Evolutionary conservation across 2,113 vertebrate genomes (phyloP).

Genomic region (Gymnorhina tibicen): DNA sequence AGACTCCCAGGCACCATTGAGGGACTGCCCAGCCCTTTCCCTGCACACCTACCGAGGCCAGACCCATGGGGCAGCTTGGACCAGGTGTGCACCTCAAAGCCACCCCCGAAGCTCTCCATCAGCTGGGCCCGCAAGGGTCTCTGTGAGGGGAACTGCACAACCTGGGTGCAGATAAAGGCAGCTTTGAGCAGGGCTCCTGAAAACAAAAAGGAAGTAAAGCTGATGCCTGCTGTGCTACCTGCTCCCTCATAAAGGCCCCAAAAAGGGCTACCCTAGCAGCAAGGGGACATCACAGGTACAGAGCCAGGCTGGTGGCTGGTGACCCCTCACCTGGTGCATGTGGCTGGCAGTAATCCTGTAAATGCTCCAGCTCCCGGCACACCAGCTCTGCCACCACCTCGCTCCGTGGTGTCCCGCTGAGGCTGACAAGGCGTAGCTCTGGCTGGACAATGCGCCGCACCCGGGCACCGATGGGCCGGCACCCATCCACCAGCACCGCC

Average conservation of each 20-base stretch:
- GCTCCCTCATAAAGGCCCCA: not conserved
- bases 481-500: constrained; percentile 85
- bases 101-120: constrained; percentile 77
- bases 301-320: rapidly evolving
- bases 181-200: constrained; percentile 92
- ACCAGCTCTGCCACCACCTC: constrained; percentile 63
- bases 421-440: constrained; percentile 75
- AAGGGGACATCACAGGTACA: rapidly evolving
- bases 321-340: constrained; percentile 84
- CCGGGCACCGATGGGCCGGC: constrained; percentile 82
- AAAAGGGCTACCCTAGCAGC: not conserved
- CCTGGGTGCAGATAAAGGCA: constrained; percentile 84
- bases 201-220: not conserved
- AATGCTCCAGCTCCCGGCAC: constrained; percentile 78
- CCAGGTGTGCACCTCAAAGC: constrained; percentile 92
- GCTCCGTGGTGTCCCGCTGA: constrained; percentile 25
- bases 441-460: constrained; percentile 79
- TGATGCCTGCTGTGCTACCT: not conserved
- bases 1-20: not conserved
- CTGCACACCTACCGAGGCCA: constrained; percentile 81
- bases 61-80: constrained; percentile 91
- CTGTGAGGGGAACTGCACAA: constrained; percentile 76
- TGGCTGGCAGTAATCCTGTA: constrained; percentile 88
- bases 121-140: constrained; percentile 80
- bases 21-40: not conserved